Conservation (phyloP, 2,888 invertebrate genomes). For the Theodoxus fluviatilis region DNA sequence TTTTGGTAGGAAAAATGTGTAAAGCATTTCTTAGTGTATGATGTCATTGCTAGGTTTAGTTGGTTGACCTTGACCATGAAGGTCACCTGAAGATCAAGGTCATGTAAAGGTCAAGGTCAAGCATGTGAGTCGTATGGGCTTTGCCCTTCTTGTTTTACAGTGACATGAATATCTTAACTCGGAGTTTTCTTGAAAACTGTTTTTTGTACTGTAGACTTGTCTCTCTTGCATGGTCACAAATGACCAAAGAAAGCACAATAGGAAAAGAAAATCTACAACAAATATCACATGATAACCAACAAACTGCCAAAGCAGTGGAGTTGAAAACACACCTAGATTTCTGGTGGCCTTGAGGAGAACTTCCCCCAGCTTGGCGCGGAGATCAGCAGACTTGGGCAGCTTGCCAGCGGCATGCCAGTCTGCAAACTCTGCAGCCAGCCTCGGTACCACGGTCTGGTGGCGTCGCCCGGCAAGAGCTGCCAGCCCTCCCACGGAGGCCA, state of each 20-base stretch:
- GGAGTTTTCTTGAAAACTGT: background rate
- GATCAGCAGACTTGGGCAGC: conserved; percentile 45
- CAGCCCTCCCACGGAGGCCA: conserved; percentile 80
- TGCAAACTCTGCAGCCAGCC: conserved; percentile 75
- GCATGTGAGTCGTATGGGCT: no score
- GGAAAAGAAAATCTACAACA: no score
- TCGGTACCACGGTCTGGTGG: conserved; percentile 75
- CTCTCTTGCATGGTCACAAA: background rate
- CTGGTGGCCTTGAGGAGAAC: conserved; percentile 78
- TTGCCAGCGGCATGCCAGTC: background rate
- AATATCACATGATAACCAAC: no score
- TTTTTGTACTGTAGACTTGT: background rate
- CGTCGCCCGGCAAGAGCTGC: conserved; percentile 74
- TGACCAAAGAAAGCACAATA: no score
- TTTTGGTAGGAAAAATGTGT: no score
- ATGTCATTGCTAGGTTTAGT: no score
- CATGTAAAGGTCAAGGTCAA: no score
- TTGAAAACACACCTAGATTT: conserved; percentile 75
- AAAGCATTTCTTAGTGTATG: no score
- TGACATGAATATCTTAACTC: background rate
- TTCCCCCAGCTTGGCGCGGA: conserved; percentile 82
- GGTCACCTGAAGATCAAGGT: no score
- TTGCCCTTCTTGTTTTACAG: no score
- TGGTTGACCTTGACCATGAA: no score
- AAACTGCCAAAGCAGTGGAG: no score